Conservation (phyloP, 2,113 vertebrate genomes). For the Platysternon megacephalum region DNA sequence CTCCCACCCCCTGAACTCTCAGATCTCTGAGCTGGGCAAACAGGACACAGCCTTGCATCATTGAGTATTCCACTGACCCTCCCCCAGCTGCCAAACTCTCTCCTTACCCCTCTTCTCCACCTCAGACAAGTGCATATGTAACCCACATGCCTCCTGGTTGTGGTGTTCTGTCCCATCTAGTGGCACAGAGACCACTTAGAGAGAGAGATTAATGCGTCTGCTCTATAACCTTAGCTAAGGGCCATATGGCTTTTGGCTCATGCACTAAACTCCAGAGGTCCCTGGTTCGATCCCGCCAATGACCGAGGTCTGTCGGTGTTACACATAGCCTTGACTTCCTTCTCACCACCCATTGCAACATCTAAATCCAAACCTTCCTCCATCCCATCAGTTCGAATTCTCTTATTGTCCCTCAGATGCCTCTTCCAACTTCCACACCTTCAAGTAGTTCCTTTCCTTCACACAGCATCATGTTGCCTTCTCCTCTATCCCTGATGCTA, state of each 20-base stretch:
- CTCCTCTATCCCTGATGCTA: too few species aligned
- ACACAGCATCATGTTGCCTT: too few species aligned
- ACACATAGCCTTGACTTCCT: neutral
- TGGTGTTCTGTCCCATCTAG: too few species aligned
- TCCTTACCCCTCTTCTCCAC: neutral
- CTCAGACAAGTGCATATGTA: neutral
- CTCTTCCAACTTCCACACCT: neutral
- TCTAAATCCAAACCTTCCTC: neutral
- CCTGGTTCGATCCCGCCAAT: too few species aligned
- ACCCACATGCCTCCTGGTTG: too few species aligned
- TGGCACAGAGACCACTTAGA: too few species aligned
- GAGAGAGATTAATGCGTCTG: too few species aligned
- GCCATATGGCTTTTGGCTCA: too few species aligned
- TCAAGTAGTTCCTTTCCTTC: too few species aligned
- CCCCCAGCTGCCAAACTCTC: neutral
- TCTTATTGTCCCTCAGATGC: neutral
- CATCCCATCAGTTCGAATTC: neutral
- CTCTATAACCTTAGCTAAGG: too few species aligned
- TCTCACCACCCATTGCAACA: neutral
- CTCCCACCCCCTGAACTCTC: neutral
- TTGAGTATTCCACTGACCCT: neutral
- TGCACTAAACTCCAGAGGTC: too few species aligned
- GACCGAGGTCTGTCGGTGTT: too few species aligned
- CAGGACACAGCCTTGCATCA: rapidly evolving
- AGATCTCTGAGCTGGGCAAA: neutral